These are phyloP conservation scores for Oenanthe oenanthe DNA, from an alignment of 2,113 vertebrate species.

Conservation along the genomic window DNA sequence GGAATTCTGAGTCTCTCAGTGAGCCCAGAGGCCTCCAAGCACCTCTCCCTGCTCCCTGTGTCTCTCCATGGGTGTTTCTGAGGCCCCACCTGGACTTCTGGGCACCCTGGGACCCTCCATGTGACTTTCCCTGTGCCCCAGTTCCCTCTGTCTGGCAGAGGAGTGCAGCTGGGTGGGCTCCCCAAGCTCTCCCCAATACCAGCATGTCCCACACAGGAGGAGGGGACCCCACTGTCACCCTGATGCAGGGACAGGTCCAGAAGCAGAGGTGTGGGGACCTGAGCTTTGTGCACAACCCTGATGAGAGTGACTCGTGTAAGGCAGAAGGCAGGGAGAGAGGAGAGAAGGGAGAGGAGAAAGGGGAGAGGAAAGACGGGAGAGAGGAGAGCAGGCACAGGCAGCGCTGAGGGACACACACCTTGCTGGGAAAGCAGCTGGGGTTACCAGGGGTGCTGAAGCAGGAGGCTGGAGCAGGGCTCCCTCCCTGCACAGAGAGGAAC, in stretches of 20 bases:
- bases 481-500: background rate
- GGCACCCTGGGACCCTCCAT: background rate
- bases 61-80: background rate
- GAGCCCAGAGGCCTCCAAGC: background rate
- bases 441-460: background rate
- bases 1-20: background rate
- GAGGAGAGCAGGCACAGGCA: background rate
- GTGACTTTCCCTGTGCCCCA: background rate
- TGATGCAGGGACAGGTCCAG: background rate
- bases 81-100: fast-evolving
- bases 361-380: background rate
- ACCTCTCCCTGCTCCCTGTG: background rate
- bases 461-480: background rate
- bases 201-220: fast-evolving
- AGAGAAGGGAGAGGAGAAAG: background rate
- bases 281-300: constrained; percentile 18
- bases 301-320: background rate
- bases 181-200: fast-evolving
- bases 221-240: background rate
- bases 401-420: background rate
- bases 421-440: background rate
- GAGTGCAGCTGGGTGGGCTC: background rate
- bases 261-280: background rate
- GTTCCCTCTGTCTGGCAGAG: background rate
- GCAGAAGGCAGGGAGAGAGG: background rate